Conservation (phyloP, 2,113 vertebrate genomes). For the Cercocebus atys region DNA sequence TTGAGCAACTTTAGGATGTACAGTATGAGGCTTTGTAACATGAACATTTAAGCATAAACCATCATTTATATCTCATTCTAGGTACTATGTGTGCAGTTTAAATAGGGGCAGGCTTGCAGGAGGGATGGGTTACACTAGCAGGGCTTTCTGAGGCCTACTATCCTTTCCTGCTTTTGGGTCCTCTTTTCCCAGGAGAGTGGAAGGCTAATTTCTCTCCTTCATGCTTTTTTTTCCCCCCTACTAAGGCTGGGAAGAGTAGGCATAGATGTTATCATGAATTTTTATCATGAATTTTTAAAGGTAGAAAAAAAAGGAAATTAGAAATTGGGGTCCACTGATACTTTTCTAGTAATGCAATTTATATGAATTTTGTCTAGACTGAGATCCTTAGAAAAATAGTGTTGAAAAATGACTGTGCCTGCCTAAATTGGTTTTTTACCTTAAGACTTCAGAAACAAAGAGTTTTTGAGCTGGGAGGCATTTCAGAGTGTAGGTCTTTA, state of each 20-base stretch:
- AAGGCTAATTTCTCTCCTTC: not conserved
- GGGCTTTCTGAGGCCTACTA: not conserved
- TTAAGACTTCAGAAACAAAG: not conserved
- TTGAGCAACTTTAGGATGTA: not conserved
- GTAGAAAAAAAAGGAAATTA: not conserved
- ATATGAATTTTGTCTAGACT: not conserved
- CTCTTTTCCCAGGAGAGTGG: not conserved
- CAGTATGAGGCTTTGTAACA: not conserved
- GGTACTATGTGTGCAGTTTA: not conserved
- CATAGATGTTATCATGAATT: not conserved
- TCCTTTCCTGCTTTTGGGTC: not conserved
- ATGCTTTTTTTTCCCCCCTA: not conserved
- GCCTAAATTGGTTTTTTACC: not conserved
- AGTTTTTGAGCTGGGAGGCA: not conserved
- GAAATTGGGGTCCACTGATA: not conserved
- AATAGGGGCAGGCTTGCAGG: not conserved
- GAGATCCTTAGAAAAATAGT: conserved; percentile 12
- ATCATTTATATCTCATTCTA: not conserved
- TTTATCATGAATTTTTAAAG: conserved; percentile 24
- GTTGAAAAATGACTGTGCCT: not conserved
- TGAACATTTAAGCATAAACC: not conserved
- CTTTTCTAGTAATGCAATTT: conserved; percentile 13
- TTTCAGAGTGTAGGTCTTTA: not conserved
- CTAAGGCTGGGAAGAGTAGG: not conserved
- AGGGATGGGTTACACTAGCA: not conserved